Percentiles rank a stretch among this genome's conserved stretches.
Evolutionary conservation across 1,140 invertebrate species (phyloP).

Genomic region (Lucilia sericata): DNA sequence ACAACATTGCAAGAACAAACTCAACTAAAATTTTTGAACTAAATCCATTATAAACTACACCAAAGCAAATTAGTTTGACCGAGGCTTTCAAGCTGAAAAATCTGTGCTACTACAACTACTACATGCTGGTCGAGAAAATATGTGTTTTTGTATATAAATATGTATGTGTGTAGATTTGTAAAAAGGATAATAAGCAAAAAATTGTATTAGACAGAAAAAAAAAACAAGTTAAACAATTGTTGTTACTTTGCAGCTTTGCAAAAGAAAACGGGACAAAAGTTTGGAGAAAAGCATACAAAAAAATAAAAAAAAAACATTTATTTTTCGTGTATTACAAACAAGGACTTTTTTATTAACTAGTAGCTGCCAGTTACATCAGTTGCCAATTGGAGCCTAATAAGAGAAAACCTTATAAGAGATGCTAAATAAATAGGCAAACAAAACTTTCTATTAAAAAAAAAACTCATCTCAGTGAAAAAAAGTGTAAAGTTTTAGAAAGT

Average conservation of each 20-base stretch:
- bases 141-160: no score
- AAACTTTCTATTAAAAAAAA: neutral
- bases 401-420: neutral
- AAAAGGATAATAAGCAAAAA: neutral
- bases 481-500: constrained; percentile 9
- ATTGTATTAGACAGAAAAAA: neutral
- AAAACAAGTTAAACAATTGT: neutral
- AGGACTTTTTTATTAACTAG: constrained; percentile 8
- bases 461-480: neutral
- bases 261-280: constrained; percentile 12
- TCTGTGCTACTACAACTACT: constrained; percentile 23
- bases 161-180: neutral
- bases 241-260: neutral
- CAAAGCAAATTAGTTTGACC: constrained; percentile 40
- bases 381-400: constrained; percentile 34
- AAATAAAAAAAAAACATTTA: neutral
- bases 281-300: neutral
- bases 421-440: neutral
- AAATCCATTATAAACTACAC: neutral
- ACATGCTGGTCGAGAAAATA: neutral
- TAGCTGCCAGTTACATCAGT: constrained; percentile 30
- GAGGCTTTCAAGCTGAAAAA: constrained; percentile 38
- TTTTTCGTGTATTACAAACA: neutral
- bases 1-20: neutral
- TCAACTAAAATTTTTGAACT: neutral